Conservation (phyloP, 1,140 invertebrate genomes). For the Chelonus insularis region DNA sequence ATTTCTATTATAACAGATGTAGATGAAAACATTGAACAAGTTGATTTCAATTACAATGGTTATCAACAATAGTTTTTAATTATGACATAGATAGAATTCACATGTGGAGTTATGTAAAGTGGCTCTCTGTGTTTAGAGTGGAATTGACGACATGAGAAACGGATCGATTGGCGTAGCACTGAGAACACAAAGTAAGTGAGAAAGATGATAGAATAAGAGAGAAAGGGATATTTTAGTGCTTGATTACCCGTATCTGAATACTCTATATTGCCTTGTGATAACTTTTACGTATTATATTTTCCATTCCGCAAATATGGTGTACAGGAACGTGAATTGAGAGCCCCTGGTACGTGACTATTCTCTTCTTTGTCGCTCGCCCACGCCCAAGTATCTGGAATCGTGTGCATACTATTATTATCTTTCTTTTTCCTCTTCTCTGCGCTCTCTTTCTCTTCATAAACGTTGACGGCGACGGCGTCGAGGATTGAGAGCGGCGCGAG, state of each 20-base stretch:
- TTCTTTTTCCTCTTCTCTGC: neutral
- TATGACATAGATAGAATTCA: neutral
- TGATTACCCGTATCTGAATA: no score
- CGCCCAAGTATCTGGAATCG: slow-evolving; percentile 26
- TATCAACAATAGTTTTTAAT: neutral
- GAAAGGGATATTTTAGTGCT: no score
- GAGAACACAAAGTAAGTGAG: no score
- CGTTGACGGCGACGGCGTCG: neutral
- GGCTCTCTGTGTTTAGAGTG: neutral
- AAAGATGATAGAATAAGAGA: no score
- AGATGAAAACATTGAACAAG: no score
- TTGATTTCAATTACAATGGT: neutral
- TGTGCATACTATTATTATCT: slow-evolving; percentile 37
- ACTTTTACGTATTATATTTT: slow-evolving; percentile 1
- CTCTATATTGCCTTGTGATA: neutral
- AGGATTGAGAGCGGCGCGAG: slow-evolving; percentile 19
- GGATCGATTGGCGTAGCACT: neutral
- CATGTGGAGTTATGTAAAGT: neutral
- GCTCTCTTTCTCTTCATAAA: neutral
- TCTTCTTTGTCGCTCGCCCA: slow-evolving; percentile 16
- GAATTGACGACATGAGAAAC: neutral
- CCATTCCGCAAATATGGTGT: slow-evolving; percentile 1
- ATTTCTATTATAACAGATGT: no score
- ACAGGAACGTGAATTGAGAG: slow-evolving; percentile 2
- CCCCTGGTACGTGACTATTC: slow-evolving; percentile 17